A percentile compares a stretch with the other conserved stretches of the same genome.
Conservation (phyloP, 2,113 vertebrate species). For the Thermophis baileyi region DNA sequence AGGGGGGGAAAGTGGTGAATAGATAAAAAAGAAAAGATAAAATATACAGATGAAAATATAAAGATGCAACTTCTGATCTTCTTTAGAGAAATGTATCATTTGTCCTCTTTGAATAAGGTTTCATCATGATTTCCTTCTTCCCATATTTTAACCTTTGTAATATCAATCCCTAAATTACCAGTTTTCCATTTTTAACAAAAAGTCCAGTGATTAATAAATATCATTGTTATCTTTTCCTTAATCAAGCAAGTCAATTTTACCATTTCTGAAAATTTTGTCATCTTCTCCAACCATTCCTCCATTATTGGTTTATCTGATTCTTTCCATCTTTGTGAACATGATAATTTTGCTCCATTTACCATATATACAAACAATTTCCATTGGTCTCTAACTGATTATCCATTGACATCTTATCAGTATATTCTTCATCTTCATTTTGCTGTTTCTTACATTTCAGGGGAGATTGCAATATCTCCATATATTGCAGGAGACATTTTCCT, state of each 20-base stretch:
- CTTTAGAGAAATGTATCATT: background rate
- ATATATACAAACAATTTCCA: background rate
- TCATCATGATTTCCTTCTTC: background rate
- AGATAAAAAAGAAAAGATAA: background rate
- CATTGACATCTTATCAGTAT: background rate
- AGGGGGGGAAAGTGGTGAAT: background rate
- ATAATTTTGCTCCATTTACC: background rate
- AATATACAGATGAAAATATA: background rate
- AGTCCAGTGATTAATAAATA: background rate
- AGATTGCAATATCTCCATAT: background rate
- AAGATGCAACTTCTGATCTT: background rate
- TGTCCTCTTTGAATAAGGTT: background rate
- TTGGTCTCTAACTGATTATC: background rate
- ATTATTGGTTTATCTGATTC: background rate
- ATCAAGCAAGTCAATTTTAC: background rate
- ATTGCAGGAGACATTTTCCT: background rate
- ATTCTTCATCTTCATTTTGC: background rate
- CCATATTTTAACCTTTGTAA: background rate
- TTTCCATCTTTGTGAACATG: background rate
- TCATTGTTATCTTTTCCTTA: background rate
- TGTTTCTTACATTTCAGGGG: slow-evolving; percentile 16
- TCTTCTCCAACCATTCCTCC: background rate
- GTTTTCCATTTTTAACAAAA: background rate
- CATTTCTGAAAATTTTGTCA: background rate
- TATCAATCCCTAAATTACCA: background rate